Evolutionary conservation across 1,140 invertebrate species (phyloP).

Genomic region (Glossosoma conforme): DNA sequence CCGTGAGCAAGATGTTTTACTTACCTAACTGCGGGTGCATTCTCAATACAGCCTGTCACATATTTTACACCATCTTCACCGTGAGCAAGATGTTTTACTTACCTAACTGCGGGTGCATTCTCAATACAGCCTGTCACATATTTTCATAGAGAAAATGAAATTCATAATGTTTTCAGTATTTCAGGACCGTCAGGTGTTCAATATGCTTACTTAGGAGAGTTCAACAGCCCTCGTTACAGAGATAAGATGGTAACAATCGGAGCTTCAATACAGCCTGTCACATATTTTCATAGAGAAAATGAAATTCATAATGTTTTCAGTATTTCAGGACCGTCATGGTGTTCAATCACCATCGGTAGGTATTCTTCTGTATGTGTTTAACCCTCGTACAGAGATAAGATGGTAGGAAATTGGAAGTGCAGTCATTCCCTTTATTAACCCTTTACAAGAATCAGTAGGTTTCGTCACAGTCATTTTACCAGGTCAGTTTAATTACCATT

Average conservation of each 20-base stretch:
- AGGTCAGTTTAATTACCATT: no score
- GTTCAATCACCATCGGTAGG: conserved; percentile 52
- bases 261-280: conserved; percentile 31
- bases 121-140: not conserved
- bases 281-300: not conserved
- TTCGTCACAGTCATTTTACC: no score
- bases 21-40: not conserved
- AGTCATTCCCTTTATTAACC: no score
- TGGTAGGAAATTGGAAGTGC: conserved; percentile 37
- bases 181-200: conserved; percentile 49
- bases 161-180: conserved; percentile 39
- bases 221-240: conserved; percentile 48
- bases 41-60: no score
- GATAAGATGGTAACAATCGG: conserved; percentile 48
- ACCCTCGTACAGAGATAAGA: conserved; percentile 46
- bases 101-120: not conserved
- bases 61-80: no score
- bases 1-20: no score
- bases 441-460: no score
- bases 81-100: no score
- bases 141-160: not conserved
- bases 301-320: conserved; percentile 35
- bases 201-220: conserved; percentile 54
- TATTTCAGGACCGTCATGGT: conserved; percentile 47
- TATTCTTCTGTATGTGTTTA: conserved; percentile 51